Base-by-base conservation (phyloP, 1,140 invertebrate species). In the Neodiprion virginianus region DNA sequence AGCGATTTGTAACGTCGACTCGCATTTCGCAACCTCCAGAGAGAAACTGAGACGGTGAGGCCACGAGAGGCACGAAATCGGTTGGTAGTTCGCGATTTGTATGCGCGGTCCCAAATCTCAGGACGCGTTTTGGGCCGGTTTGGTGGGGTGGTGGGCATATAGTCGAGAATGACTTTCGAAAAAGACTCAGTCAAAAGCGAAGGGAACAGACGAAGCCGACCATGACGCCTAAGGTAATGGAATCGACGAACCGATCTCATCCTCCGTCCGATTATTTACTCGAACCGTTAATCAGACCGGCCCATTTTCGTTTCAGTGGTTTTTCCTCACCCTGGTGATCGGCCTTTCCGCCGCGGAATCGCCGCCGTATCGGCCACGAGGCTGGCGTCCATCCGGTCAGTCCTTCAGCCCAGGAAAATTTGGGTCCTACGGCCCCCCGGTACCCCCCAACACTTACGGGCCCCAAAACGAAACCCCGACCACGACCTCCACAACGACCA, bases 301-400 rank as follows among this genome's bases (percentile, higher is more conserved):
- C 28, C 53, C 8, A 17, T 61, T 17, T 61, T 12, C 61, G 28
- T 79, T 79, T 48, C 72, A 79, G 80, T 1, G 47, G 0, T 49
- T 77, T 12, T 48, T 79, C 75, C 71, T 79, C 53, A 69, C 23
- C 7, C 17, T 73, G 61, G 70, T 78, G 67, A 12, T 83, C 69
- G 83, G 75, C 72, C 69, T 82, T 69, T 77, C 77, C 49, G 49
- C 77, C n/a, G 79, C 77, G 47, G 72, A 80, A 72, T 75, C 69
- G 70, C 72, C 77, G 77, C 78, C 80, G 10, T 86, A 86, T 75
- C 76, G 76, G 69, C 79, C 82, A 53, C 80, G 83, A 73, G 84
- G 84, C 69, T 86, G 85, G 85, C 79, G 84, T 79, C 85, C 85
- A 50, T 79, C 78, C 48, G 84, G 84, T 67, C 82, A 65, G 70